Conservation (phyloP, 2,113 vertebrate genomes). For the Hemibagrus wyckioides region DNA sequence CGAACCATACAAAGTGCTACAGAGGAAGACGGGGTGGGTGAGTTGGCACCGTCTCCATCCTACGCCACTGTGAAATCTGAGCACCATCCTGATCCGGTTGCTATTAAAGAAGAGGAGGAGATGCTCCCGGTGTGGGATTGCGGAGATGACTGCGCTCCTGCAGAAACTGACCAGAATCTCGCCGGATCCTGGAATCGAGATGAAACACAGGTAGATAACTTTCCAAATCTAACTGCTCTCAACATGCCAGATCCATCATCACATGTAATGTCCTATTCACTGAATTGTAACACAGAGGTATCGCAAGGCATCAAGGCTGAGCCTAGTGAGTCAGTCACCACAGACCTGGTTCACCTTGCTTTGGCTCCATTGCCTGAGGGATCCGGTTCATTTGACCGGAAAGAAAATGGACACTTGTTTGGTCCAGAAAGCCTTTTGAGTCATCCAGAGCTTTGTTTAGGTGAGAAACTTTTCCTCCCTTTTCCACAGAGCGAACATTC, state of each 20-base stretch:
- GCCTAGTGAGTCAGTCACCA: slow-evolving; percentile 36
- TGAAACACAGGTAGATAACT: slow-evolving; percentile 58
- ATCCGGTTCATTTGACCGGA: slow-evolving; percentile 44
- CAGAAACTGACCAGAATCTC: slow-evolving; percentile 47
- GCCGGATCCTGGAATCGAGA: slow-evolving; percentile 52
- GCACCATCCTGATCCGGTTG: slow-evolving; percentile 9
- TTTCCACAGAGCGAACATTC: slow-evolving; percentile 33
- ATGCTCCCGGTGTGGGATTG: slow-evolving; percentile 54
- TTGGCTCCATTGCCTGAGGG: slow-evolving; percentile 42
- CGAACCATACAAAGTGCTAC: slow-evolving; percentile 1
- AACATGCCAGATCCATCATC: slow-evolving; percentile 51
- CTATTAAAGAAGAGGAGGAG: slow-evolving; percentile 59
- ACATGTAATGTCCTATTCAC: slow-evolving; percentile 55
- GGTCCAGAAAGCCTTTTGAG: slow-evolving; percentile 34
- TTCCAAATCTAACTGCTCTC: slow-evolving; percentile 56
- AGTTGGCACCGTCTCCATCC: slow-evolving; percentile 28
- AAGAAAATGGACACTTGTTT: slow-evolving; percentile 42
- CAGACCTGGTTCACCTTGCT: slow-evolving; percentile 42
- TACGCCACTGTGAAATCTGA: slow-evolving; percentile 40
- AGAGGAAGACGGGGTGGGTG: not conserved
- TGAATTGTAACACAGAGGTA: slow-evolving; percentile 49
- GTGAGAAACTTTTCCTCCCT: slow-evolving; percentile 46
- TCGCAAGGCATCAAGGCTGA: slow-evolving; percentile 47
- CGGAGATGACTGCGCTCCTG: slow-evolving; percentile 39
- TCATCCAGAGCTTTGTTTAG: slow-evolving; percentile 45